Conservation (phyloP, 1,140 invertebrate species). For the Drosophila ambigua region DNA sequence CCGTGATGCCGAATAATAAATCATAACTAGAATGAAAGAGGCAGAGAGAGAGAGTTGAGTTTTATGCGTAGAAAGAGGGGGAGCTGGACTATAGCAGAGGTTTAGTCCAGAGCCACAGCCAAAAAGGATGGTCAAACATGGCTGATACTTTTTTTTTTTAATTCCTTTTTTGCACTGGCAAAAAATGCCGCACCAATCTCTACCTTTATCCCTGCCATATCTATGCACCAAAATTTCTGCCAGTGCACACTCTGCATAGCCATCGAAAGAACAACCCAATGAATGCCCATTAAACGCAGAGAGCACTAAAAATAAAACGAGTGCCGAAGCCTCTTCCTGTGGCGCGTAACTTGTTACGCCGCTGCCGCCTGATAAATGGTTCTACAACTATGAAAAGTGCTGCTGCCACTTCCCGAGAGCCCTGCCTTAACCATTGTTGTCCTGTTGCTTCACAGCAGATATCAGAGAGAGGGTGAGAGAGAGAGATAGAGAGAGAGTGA, state of each 20-base stretch:
- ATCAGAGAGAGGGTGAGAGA: conserved; percentile 4
- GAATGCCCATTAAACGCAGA: conserved; percentile 52
- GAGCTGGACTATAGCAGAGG: not conserved
- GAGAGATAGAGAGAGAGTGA: not conserved
- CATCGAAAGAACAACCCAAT: conserved; percentile 19
- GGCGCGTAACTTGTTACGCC: conserved; percentile 71
- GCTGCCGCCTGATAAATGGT: conserved; percentile 65
- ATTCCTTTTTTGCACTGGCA: conserved; percentile 30
- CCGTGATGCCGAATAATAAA: conserved; percentile 94
- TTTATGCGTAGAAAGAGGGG: not conserved
- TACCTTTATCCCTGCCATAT: not conserved
- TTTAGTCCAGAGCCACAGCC: not conserved
- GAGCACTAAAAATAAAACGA: conserved; percentile 59
- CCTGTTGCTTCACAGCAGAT: conserved; percentile 56
- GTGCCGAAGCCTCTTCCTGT: conserved; percentile 37
- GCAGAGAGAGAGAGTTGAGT: conserved; percentile 7
- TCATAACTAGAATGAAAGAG: conserved; percentile 88
- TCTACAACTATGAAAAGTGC: conserved; percentile 37
- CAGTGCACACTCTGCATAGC: conserved; percentile 40
- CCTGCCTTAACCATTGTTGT: conserved; percentile 14
- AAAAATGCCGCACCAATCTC: not conserved
- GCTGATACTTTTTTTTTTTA: conserved; percentile 31
- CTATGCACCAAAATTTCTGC: not conserved
- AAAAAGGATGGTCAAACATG: conserved; percentile 27
- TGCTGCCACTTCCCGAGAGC: conserved; percentile 1